Evolutionary conservation across 2,797 vertebrate species (phyloP).

Genomic region (Furcifer pardalis): DNA sequence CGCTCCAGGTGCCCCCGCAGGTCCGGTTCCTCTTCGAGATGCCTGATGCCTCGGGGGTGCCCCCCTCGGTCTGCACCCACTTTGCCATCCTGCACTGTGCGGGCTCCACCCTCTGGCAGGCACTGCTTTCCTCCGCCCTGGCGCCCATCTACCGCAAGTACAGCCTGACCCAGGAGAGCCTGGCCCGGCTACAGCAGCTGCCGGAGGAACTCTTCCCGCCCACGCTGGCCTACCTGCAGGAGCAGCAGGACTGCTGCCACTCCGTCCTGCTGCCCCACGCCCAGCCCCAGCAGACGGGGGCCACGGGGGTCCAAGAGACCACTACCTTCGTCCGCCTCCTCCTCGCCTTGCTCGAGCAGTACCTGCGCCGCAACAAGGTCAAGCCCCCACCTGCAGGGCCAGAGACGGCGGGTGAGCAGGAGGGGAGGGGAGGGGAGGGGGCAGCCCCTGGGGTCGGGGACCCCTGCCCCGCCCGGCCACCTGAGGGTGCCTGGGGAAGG

Average conservation of each 20-base stretch:
- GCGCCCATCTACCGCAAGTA: conserved; percentile 72
- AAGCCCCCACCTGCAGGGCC: conserved; percentile 21
- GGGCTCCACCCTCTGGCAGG: conserved; percentile 80
- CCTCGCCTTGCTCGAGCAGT: conserved; percentile 74
- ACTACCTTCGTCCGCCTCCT: conserved; percentile 81
- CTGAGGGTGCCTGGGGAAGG: not conserved
- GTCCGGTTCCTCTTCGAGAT: conserved; percentile 82
- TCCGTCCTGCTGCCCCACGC: conserved; percentile 66
- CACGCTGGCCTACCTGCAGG: conserved; percentile 72
- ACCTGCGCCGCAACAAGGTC: conserved; percentile 56
- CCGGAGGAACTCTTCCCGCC: conserved; percentile 80
- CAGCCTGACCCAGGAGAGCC: conserved; percentile 65
- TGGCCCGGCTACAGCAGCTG: conserved; percentile 77
- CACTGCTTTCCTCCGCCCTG: conserved; percentile 76
- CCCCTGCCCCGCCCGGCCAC: not conserved
- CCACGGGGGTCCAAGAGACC: conserved; percentile 80
- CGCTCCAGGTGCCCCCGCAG: conserved; percentile 58
- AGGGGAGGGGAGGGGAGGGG: accelerated
- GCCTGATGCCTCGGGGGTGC: conserved; percentile 74
- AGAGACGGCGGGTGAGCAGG: not conserved
- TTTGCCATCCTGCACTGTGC: conserved; percentile 80
- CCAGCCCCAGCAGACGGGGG: conserved; percentile 24
- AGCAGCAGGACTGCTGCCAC: conserved; percentile 63
- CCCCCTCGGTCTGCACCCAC: conserved; percentile 76
- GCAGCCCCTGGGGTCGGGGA: accelerated